Evolutionary conservation across 2,797 vertebrate genomes (phyloP).

Genomic region (Mormyrops boulengeri): DNA sequence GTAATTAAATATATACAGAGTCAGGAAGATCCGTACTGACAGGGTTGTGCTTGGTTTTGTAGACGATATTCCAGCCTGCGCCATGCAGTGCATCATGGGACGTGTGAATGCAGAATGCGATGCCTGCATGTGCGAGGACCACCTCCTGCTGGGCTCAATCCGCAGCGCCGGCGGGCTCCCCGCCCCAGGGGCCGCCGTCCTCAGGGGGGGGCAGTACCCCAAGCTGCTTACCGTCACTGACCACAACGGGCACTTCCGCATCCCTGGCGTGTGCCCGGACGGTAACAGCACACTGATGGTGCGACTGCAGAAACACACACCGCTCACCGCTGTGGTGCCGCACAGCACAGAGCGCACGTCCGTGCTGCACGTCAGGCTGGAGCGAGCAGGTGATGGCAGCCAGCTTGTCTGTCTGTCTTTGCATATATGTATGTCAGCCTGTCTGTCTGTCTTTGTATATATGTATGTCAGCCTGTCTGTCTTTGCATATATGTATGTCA

Average conservation of each 20-base stretch:
- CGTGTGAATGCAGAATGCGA: slow-evolving; percentile 78
- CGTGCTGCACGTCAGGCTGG: slow-evolving; percentile 71
- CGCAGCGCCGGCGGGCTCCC: slow-evolving; percentile 75
- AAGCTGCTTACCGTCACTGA: slow-evolving; percentile 75
- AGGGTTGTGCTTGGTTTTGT: background rate
- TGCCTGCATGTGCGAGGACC: slow-evolving; percentile 80
- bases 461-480: background rate
- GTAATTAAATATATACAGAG: background rate
- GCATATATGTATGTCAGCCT: background rate
- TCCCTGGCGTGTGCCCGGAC: slow-evolving; percentile 83
- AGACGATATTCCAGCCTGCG: slow-evolving; percentile 62
- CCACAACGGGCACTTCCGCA: slow-evolving; percentile 75
- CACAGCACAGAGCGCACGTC: slow-evolving; percentile 59
- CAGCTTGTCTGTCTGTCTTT: background rate
- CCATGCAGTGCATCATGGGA: slow-evolving; percentile 75
- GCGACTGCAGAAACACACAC: slow-evolving; percentile 70
- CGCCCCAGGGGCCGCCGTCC: slow-evolving; percentile 57
- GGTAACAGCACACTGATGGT: slow-evolving; percentile 75
- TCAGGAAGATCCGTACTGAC: background rate
- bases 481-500: background rate
- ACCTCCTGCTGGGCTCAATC: slow-evolving; percentile 72
- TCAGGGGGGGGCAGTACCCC: slow-evolving; percentile 55
- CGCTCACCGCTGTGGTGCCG: slow-evolving; percentile 55
- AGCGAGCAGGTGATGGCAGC: slow-evolving; percentile 72
- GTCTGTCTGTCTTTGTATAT: background rate